Evolutionary conservation across 2,113 vertebrate species (phyloP).

Genomic region (Empidonax alnorum): DNA sequence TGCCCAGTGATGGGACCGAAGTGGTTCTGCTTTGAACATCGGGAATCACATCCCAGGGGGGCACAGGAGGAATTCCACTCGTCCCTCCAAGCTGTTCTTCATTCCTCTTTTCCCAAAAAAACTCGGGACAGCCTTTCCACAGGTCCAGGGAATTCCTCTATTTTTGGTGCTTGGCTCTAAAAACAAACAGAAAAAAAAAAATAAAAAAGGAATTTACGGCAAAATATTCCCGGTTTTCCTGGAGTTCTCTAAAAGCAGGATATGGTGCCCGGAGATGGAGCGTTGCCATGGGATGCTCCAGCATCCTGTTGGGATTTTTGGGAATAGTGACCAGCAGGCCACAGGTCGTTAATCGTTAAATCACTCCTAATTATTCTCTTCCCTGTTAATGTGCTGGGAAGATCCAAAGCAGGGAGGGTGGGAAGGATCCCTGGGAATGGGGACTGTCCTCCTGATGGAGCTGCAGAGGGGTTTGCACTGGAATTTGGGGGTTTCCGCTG

Average conservation of each 20-base stretch:
- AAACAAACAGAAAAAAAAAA: background rate
- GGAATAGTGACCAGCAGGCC: background rate
- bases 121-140: background rate
- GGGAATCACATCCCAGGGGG: background rate
- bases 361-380: background rate
- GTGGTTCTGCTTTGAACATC: background rate
- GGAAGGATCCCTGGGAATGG: background rate
- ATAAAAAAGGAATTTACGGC: background rate
- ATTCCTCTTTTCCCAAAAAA: background rate
- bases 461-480: too few species aligned
- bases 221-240: background rate
- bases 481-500: too few species aligned
- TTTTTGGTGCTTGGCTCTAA: background rate
- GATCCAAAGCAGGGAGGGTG: background rate
- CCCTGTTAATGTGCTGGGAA: background rate
- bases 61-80: background rate
- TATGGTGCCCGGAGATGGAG: background rate
- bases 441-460: background rate
- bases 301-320: background rate
- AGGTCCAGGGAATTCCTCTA: background rate
- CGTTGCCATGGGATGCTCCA: too few species aligned
- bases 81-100: background rate
- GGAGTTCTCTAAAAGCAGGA: background rate
- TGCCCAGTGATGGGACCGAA: background rate
- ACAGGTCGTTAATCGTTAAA: too few species aligned